Conservation (phyloP, 1,140 invertebrate genomes). For the Lasioglossum baleicum region DNA sequence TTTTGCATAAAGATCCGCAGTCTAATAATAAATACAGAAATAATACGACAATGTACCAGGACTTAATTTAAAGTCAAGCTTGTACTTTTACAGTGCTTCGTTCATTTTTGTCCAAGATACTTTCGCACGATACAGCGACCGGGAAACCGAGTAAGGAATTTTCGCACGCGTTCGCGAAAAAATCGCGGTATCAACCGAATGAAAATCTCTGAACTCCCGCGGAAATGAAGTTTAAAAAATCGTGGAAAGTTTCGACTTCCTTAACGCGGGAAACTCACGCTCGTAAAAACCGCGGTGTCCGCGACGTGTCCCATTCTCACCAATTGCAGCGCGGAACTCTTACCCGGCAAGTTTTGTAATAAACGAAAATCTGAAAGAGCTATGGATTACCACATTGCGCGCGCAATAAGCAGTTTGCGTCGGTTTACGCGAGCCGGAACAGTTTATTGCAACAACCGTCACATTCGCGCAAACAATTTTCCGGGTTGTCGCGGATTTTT, state of each 20-base stretch:
- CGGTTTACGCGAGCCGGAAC: neutral
- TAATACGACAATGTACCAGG: too few species aligned
- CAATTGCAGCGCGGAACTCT: neutral
- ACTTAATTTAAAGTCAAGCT: too few species aligned
- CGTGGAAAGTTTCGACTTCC: neutral
- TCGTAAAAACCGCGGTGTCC: neutral
- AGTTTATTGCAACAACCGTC: neutral
- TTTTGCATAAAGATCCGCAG: too few species aligned
- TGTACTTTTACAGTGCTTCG: too few species aligned
- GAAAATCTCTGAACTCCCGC: neutral
- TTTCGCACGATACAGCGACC: too few species aligned
- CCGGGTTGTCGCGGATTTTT: neutral
- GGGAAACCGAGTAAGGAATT: too few species aligned
- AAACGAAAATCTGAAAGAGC: neutral
- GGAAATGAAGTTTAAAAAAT: neutral
- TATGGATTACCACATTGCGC: conserved; percentile 1
- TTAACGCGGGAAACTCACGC: neutral
- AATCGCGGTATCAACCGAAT: neutral
- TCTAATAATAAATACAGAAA: too few species aligned
- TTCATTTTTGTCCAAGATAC: too few species aligned
- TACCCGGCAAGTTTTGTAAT: neutral
- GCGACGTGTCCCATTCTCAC: neutral
- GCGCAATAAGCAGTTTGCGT: conserved; percentile 3
- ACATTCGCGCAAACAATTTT: neutral
- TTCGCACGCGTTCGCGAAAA: neutral